Evolutionary conservation across 23 tunicate genomes (phyloP), one percentile per base, ranked within the genome.

Genomic region (Ascidia mentula): DNA sequence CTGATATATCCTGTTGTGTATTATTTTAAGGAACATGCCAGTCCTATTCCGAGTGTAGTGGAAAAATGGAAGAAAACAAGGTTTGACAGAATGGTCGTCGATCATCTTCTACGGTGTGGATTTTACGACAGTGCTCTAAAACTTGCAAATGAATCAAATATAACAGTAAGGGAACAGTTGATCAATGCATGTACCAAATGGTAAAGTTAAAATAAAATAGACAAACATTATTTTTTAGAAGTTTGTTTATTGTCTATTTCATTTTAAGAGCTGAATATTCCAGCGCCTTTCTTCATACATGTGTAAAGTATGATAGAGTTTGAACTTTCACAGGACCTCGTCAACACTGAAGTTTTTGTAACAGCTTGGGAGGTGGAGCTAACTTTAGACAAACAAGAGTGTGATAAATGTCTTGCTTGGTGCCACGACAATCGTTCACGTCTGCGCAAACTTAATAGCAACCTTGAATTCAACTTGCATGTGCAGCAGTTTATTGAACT

Each of bases 331-430:
- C 53, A 93, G 98, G 98, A 93, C 39, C 75, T 93, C 46, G 98
- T 93, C 33, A 93, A 93, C 77, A 88, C 91, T 0, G 94, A 93
- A 59, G 98, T 93, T 4, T 93, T 93, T 65, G 82, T 93, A 4
- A 84, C 93, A 0, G 98, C 98, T 7, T 88, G 98, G 93, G 93
- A 93, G 60, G 98, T 93, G 40, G 98, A 93, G 61, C 42, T 79
- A 35, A 75, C 93, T 17, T 45, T 93, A 17, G 98, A 93, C 13
- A 65, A 80, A 30, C 40, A 75, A 5, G 89, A 93, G 38, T 70
- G 84, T 72, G 80, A 76, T 37, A 34, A 36, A 13, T 92, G 98
- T 59, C 79, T 93, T 0, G 84, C 85, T 35, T 93, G 98, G 98
- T 93, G 98, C 77, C 85, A 88, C 60, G 98, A 93, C 36, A 93